Base-by-base conservation (phyloP, 2,888 invertebrate species). In the Drosophila siamana region DNA sequence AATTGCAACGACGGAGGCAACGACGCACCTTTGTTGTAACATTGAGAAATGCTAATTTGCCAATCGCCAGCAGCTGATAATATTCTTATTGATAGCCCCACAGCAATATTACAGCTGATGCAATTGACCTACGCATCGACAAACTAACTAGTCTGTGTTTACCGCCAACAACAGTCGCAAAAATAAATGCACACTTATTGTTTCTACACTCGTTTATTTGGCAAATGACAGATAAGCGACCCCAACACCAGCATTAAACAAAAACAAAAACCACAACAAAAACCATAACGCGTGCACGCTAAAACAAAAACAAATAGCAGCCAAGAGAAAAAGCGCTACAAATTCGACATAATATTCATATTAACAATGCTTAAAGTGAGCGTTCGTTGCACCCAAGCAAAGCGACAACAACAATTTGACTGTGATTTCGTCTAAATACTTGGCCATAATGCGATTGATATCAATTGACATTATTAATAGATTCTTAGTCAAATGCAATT, bases 351-450 rank as follows among this genome's bases (percentile, higher is more conserved):
- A 40, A 57, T 41, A 48, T 38, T 22, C 54, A 61, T 41, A 68
- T 64, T 60, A 73, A 69, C 64, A 59, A 70, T 56, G 38, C 57
- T 59, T 56, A 26, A 71, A 59, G 46, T 55, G 30, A 33, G 68
- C 80, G 83, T 83, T 83, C 84, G 67, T 86, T 86, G 83, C 86
- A 86, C 86, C 72, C 86, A 33, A 13, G 48, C 59, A 55, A 52
- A 54, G 63, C 73, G 41, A 28, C 64, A 56, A 74, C 71, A 83
- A 75, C 82, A 71, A 19, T 24, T 68, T 54, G 44, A 66, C 44
- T 15, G 28, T 51, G 33, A 63, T 59, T 60, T 48, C 22, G 55
- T 55, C 52, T 48, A 64, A 38, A 62, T 57, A 63, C 63, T 59
- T 30, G 33, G 41, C 46, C 46, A 55, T 56, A 65, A 72, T 38